Conservation (phyloP, 2,113 vertebrate species). For the Alectura lathami region DNA sequence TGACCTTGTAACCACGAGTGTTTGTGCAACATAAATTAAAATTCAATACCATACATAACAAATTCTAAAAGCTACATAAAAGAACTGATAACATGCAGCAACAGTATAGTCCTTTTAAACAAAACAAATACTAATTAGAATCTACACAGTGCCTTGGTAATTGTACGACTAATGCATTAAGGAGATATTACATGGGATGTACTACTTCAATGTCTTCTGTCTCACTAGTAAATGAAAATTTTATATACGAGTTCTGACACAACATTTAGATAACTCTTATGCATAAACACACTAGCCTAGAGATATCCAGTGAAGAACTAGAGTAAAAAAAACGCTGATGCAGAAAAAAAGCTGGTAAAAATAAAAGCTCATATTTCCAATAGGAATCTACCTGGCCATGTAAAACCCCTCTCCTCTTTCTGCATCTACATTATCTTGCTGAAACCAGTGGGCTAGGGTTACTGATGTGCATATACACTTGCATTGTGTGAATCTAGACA, state of each 20-base stretch:
- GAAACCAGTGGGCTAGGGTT: not conserved
- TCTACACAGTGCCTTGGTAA: not conserved
- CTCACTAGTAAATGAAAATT: too few species aligned
- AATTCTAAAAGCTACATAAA: not conserved
- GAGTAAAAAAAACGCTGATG: not conserved
- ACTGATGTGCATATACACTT: not conserved
- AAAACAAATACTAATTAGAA: not conserved
- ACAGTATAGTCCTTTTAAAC: not conserved
- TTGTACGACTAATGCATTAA: too few species aligned
- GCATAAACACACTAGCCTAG: not conserved
- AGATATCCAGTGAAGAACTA: not conserved
- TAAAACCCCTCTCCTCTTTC: not conserved
- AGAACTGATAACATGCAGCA: not conserved
- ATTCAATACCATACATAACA: not conserved
- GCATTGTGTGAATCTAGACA: not conserved
- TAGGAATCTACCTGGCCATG: not conserved
- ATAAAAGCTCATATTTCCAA: constrained; percentile 4
- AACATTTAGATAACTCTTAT: not conserved
- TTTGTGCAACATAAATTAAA: accelerated
- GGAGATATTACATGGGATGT: too few species aligned
- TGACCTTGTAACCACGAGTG: not conserved
- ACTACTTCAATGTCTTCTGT: too few species aligned
- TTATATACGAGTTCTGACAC: too few species aligned
- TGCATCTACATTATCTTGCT: not conserved
- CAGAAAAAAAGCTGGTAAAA: constrained; percentile 1